Evolutionary conservation across 2,888 invertebrate genomes (phyloP), one percentile per base, ranked within the genome.

Genomic region (Drosophila histrio): DNA sequence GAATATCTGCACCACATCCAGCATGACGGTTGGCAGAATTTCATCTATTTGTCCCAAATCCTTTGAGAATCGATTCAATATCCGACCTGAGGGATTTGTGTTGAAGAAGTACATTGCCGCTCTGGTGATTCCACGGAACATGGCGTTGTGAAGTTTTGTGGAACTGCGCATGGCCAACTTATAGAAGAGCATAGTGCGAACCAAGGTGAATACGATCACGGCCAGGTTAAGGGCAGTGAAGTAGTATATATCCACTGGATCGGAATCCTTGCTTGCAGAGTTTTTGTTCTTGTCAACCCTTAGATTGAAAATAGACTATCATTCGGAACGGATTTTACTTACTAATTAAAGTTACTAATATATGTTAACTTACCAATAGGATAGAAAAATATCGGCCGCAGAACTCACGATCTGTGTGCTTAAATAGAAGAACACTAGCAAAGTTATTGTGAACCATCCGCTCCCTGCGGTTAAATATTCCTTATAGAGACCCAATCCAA

Each of bases 91-190:
- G 0, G 97, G 96, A 91, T 97, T 97, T 1, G 94, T 94, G 89
- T 97, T 96, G 92, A 98, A 98, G 92, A 98, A 98, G 28, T 94
- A 92, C 94, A 97, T 96, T 0, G 96, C 94, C 0, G 96, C 95
- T 41, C 95, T 93, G 6, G 96, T 95, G 22, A 98, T 94, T 13
- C 95, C 93, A 11, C 93, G 91, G 90, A 97, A 97, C 97, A 98
- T 97, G n/a, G 91, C 92, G 90, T 96, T 95, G 92, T 98, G 98
- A 0, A 98, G 93, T 5, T 92, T 93, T 2, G 94, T 94, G 0
- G 97, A 97, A 0, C 97, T 95, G 22, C 93, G 93, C 94, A 96
- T 95, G 85, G 92, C 93, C 92, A 94, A 85, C 53, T 90, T 90
- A 76, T 94, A 94, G 86, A 94, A 94, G 1, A 92, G 69, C 11